Conservation (phyloP, 2,113 vertebrate species). For the Lamprotornis superbus region DNA sequence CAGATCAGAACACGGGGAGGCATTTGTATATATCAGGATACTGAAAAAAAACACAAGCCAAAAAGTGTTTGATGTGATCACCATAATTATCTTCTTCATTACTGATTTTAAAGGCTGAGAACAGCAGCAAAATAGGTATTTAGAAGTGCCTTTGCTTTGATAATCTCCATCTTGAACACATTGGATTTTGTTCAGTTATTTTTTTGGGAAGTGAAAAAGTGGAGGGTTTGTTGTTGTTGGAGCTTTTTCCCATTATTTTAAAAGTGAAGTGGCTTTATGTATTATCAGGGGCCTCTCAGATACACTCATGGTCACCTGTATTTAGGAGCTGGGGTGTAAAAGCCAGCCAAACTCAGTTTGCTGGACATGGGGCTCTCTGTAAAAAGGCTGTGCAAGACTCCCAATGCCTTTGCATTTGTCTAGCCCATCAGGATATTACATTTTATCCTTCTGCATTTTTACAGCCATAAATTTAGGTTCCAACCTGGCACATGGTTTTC, state of each 20-base stretch:
- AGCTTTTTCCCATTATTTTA: background rate
- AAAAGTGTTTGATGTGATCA: background rate
- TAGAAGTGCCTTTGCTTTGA: background rate
- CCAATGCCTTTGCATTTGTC: background rate
- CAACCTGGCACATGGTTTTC: background rate
- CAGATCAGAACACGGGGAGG: background rate
- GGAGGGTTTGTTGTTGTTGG: rapidly evolving
- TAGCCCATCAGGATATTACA: background rate
- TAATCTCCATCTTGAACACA: background rate
- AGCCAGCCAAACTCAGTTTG: background rate
- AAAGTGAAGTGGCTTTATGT: background rate
- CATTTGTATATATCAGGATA: background rate
- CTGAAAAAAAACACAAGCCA: background rate
- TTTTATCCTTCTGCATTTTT: background rate
- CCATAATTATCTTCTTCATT: background rate
- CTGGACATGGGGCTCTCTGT: background rate
- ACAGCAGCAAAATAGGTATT: background rate
- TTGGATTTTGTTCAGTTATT: background rate
- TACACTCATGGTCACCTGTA: background rate
- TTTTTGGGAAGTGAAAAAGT: background rate
- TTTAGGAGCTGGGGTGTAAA: background rate
- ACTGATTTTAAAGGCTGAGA: background rate
- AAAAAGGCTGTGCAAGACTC: background rate
- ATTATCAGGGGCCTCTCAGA: background rate
- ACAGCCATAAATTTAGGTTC: background rate